Evolutionary conservation across 2,797 vertebrate genomes (phyloP).

Genomic region (Jordanella pulchra): DNA sequence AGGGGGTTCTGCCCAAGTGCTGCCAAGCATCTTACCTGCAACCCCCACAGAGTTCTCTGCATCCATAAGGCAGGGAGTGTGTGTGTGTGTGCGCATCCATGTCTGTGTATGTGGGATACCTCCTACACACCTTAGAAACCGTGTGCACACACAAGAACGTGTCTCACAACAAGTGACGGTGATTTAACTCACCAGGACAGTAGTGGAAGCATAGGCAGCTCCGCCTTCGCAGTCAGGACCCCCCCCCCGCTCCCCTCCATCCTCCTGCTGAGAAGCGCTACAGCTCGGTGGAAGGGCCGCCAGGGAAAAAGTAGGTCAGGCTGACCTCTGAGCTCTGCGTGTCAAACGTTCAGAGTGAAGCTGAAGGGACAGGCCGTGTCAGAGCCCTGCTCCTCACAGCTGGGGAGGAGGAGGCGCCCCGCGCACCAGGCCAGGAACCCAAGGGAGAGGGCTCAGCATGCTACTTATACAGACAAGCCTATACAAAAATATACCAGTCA

Average conservation of each 20-base stretch:
- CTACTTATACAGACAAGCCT: constrained; percentile 54
- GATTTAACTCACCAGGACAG: constrained; percentile 79
- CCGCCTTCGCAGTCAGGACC: constrained; percentile 64
- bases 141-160: constrained; percentile 39
- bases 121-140: constrained; percentile 55
- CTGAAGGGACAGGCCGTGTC: constrained; percentile 81
- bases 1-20: constrained; percentile 72
- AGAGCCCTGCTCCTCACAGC: constrained; percentile 76
- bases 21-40: constrained; percentile 76
- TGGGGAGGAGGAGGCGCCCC: constrained; percentile 62
- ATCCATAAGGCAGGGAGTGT: constrained; percentile 45
- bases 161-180: constrained; percentile 68
- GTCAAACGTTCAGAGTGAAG: constrained; percentile 76
- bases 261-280: constrained; percentile 57
- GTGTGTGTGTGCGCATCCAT: neutral
- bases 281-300: constrained; percentile 71
- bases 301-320: constrained; percentile 77
- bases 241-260: constrained; percentile 53
- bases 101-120: constrained; percentile 41
- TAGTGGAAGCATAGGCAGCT: constrained; percentile 72
- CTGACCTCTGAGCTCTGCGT: constrained; percentile 74
- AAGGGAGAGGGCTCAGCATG: constrained; percentile 52
- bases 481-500: constrained; percentile 53
- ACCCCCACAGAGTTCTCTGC: constrained; percentile 72
- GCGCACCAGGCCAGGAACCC: constrained; percentile 55